Conservation (phyloP, 2,113 vertebrate species). For the Accipiter cooperii region DNA sequence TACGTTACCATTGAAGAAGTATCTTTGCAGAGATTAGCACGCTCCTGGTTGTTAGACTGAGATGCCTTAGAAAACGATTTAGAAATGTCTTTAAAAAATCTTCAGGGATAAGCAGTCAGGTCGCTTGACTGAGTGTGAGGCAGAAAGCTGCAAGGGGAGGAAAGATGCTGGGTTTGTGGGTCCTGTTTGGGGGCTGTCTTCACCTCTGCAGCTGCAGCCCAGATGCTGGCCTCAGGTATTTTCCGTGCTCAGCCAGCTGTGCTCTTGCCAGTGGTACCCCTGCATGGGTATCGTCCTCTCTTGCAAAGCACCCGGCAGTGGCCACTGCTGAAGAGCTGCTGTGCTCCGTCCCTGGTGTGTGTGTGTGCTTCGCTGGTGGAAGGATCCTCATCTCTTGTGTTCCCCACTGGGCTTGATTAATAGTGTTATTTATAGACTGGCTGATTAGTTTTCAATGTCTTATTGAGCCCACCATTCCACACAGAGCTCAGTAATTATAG, state of each 20-base stretch:
- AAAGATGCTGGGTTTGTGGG: not conserved
- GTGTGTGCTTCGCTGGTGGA: not conserved
- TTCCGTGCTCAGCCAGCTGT: not conserved
- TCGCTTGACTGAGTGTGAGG: not conserved
- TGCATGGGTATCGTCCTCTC: accelerated
- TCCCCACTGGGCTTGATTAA: not conserved
- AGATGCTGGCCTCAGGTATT: not conserved
- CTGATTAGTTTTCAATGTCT: conserved; percentile 16
- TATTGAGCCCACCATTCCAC: not conserved
- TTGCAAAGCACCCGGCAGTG: accelerated
- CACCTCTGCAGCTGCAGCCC: not conserved
- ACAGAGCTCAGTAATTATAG: not conserved
- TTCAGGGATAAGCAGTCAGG: not conserved
- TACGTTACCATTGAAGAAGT: accelerated
- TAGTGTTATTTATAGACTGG: not conserved
- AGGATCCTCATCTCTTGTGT: not conserved
- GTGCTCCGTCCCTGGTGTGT: not conserved
- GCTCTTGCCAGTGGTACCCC: not conserved
- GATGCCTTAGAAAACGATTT: not conserved
- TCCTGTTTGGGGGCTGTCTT: not conserved
- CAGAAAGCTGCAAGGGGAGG: not conserved
- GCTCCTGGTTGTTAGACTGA: not conserved
- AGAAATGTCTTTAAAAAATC: not conserved
- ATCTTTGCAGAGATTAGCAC: not conserved
- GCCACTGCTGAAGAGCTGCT: not conserved